Evolutionary conservation across 2,797 vertebrate species (phyloP).

Genomic region (Cichlasoma orientale): DNA sequence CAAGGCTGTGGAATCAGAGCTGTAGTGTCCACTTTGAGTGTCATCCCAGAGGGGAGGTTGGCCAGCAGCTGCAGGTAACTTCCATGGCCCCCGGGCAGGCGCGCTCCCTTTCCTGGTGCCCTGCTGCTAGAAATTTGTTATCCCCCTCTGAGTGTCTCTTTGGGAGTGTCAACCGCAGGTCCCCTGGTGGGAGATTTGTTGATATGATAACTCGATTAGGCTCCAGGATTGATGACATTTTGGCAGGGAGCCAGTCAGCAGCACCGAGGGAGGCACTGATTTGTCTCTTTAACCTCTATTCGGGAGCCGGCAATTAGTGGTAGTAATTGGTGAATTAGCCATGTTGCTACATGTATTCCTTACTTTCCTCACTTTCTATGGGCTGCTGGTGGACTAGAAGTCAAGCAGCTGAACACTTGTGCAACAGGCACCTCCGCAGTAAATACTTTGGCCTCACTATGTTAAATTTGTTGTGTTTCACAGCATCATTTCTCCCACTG

Average conservation of each 20-base stretch:
- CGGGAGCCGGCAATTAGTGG: conserved; percentile 77
- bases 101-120: conserved; percentile 40
- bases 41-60: conserved; percentile 73
- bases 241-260: conserved; percentile 69
- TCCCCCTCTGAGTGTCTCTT: conserved; percentile 75
- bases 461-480: neutral
- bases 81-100: conserved; percentile 39
- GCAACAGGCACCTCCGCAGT: neutral
- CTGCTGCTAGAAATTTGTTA: conserved; percentile 82
- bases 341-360: conserved; percentile 44
- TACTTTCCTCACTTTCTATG: conserved; percentile 19
- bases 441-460: neutral
- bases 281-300: conserved; percentile 81
- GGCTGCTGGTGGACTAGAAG: neutral
- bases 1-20: conserved; percentile 16
- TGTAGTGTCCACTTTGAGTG: conserved; percentile 62
- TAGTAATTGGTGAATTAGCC: conserved; percentile 81
- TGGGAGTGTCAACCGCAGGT: conserved; percentile 72
- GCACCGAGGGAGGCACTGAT: conserved; percentile 71
- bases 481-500: conserved; percentile 5
- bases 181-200: conserved; percentile 84
- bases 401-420: neutral
- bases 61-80: conserved; percentile 74
- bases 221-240: conserved; percentile 77
- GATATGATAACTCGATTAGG: conserved; percentile 87